phyloP scores from a whole-genome alignment of 2,888 invertebrate genomes.

The Falcaria lacertinaria region DNA sequence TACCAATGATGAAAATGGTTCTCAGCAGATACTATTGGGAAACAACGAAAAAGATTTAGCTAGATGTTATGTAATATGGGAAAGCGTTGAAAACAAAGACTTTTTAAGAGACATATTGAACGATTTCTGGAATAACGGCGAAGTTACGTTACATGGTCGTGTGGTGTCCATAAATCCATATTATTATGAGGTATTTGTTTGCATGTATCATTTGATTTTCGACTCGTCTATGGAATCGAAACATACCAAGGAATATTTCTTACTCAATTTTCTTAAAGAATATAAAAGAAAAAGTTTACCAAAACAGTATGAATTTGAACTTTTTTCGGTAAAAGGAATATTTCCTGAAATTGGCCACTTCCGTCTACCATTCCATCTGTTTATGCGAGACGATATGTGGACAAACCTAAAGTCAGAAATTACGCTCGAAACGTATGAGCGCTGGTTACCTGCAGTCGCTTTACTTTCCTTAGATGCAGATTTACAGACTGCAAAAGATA shows the following conservation, averaged over 20 bases:
- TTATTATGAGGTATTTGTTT: slow-evolving; percentile 69
- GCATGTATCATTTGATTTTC: slow-evolving; percentile 62
- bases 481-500: slow-evolving; percentile 68
- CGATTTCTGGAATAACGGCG: slow-evolving; percentile 73
- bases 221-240: slow-evolving; percentile 40
- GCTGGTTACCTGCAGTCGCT: slow-evolving; percentile 65
- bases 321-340: slow-evolving; percentile 71
- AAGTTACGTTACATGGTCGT: slow-evolving; percentile 65
- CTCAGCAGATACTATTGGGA: slow-evolving; percentile 44
- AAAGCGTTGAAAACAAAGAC: slow-evolving; percentile 61
- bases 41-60: slow-evolving; percentile 45
- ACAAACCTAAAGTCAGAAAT: slow-evolving; percentile 73
- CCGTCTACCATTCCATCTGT: slow-evolving; percentile 69
- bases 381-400: slow-evolving; percentile 75
- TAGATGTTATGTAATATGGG: slow-evolving; percentile 59
- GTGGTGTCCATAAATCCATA: slow-evolving; percentile 68
- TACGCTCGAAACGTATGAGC: slow-evolving; percentile 70
- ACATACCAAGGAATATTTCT: slow-evolving; percentile 60
- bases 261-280: slow-evolving; percentile 65
- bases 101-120: slow-evolving; percentile 59
- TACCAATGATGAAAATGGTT: slow-evolving; percentile 47
- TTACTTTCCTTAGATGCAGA: slow-evolving; percentile 62
- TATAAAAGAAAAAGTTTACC: slow-evolving; percentile 64
- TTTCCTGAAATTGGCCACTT: slow-evolving; percentile 74
- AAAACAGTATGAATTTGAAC: slow-evolving; percentile 72